Evolutionary conservation across 2,888 invertebrate genomes (phyloP).

Genomic region (Parelbella ahira): DNA sequence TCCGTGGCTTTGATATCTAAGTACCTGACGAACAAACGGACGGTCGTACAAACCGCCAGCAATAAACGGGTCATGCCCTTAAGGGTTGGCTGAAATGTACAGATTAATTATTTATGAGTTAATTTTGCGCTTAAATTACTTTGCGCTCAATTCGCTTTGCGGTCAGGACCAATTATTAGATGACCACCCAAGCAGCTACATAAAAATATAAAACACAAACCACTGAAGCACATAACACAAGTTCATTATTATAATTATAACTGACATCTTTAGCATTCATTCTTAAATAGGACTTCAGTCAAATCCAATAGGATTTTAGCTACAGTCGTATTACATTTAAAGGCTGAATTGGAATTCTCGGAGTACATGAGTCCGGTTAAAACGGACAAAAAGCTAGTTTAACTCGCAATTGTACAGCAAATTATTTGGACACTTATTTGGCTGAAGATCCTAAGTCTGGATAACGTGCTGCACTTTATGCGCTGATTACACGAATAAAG

Average conservation of each 20-base stretch:
- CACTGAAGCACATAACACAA: too few species aligned
- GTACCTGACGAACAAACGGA: background rate
- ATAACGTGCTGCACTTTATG: background rate
- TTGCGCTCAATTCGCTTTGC: conserved; percentile 10
- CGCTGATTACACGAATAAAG: background rate
- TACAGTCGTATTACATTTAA: too few species aligned
- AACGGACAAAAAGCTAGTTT: too few species aligned
- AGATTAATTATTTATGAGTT: conserved; percentile 7
- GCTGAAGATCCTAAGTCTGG: background rate
- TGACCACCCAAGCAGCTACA: background rate
- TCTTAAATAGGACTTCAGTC: too few species aligned
- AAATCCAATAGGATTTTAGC: too few species aligned
- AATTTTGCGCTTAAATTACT: conserved; percentile 7
- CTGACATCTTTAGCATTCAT: too few species aligned
- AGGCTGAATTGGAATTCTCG: too few species aligned
- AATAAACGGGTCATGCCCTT: background rate
- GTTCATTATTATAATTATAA: too few species aligned
- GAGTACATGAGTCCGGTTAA: too few species aligned
- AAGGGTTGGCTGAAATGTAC: background rate
- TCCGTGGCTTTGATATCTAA: conserved; percentile 2
- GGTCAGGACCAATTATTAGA: conserved; percentile 4
- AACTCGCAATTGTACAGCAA: too few species aligned
- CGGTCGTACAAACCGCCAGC: background rate
- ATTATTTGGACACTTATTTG: too few species aligned
- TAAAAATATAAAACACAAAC: too few species aligned